phyloP scores from a whole-genome alignment of 35 echinoderm and acorn worm genomes.

The Anneissia japonica region DNA sequence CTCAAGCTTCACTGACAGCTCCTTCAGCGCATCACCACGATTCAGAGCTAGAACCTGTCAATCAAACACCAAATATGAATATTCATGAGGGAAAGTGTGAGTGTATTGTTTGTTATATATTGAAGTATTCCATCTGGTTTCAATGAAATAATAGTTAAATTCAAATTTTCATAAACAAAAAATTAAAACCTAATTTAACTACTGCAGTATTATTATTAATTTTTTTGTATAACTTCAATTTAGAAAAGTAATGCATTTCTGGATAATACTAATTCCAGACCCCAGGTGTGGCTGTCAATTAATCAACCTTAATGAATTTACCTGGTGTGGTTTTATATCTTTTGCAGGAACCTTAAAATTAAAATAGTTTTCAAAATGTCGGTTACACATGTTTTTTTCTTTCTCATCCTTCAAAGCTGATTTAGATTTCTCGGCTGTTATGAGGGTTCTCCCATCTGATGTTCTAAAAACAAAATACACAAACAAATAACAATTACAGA shows the following conservation, averaged over 20 bases:
- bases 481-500: no score
- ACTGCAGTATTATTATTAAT: no score
- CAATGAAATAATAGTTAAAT: no score
- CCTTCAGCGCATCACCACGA: conserved; percentile 55
- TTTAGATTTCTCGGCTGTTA: background rate
- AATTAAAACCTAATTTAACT: no score
- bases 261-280: no score
- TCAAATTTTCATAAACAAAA: no score
- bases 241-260: no score
- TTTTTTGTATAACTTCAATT: no score
- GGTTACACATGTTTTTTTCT: background rate
- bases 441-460: background rate
- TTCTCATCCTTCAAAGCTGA: background rate
- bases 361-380: conserved; percentile 19
- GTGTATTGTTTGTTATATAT: no score
- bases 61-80: background rate
- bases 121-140: no score
- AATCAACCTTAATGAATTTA: background rate
- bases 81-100: no score
- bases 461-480: background rate
- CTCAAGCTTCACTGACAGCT: conserved; percentile 48
- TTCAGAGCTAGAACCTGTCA: conserved; percentile 77
- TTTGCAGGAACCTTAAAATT: conserved; percentile 7
- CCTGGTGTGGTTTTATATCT: conserved; percentile 66
- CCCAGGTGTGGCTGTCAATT: no score